Conservation (phyloP, 2,797 vertebrate species). For the Columba guinea region DNA sequence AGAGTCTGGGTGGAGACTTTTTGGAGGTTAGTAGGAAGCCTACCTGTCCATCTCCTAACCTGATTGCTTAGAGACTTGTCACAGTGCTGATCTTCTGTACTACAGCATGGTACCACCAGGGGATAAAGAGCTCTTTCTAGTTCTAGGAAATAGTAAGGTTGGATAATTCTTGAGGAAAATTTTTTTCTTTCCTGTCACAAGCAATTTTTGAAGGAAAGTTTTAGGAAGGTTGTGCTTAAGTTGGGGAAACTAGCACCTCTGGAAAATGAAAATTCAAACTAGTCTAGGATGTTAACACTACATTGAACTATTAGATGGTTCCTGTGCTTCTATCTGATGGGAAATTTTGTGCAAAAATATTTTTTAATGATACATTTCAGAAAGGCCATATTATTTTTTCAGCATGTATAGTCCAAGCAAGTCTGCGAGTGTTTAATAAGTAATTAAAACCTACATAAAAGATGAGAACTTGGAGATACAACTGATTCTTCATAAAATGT, state of each 20-base stretch:
- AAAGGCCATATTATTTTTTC: neutral
- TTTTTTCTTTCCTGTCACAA: neutral
- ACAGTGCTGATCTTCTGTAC: neutral
- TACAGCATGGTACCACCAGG: neutral
- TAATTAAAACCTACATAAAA: constrained; percentile 32
- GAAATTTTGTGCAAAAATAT: neutral
- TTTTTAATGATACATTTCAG: neutral
- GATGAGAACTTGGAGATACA: neutral
- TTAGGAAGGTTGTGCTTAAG: neutral
- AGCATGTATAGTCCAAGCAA: neutral
- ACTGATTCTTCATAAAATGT: constrained; percentile 1
- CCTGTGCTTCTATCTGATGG: neutral
- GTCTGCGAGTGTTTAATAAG: neutral
- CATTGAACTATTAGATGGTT: neutral
- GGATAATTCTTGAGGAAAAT: neutral
- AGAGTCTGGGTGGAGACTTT: neutral
- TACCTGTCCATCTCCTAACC: neutral
- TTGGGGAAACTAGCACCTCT: neutral
- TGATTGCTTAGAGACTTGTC: neutral
- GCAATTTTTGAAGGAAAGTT: neutral
- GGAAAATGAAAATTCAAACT: neutral
- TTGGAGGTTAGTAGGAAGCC: neutral
- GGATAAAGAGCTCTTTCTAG: neutral
- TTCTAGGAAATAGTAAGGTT: neutral
- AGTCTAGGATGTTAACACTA: neutral